Evolutionary conservation across 2,888 invertebrate genomes (phyloP), one percentile per base, ranked within the genome.

Genomic region (Hesperia comma): DNA sequence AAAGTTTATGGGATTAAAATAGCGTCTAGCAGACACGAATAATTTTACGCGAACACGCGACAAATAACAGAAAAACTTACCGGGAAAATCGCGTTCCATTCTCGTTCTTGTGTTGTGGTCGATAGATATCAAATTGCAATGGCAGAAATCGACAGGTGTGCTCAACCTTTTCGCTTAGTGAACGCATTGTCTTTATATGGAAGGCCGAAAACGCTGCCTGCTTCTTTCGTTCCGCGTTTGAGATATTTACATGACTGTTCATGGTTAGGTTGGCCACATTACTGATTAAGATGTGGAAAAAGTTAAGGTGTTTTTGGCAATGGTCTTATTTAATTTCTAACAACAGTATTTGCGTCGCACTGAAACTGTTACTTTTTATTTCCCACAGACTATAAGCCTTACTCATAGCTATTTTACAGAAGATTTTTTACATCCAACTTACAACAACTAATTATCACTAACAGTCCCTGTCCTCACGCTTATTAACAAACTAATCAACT

Each of bases 181-280:
- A 66, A 55, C 54, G 46, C 37, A 37, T 66, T 66, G 66, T 66
- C 53, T 64, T n/a, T 55, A n/a, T 58, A 55, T 54, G 54, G 66
- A 66, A 66, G 66, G 66, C 66, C 66, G 66, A 66, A 66, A 66
- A 43, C 54, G 66, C 58, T 66, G 66, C 60, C 54, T 19, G 54
- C 66, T 21, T 61, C 60, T 66, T 60, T 66, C 66, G 66, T 66
- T 66, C 66, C 66, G 60, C 66, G 37, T 66, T 66, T 66, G 37
- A 37, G 60, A 54, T 66, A 66, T 66, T 66, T 66, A 66, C 60
- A 66, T 66, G 66, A 46, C 54, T 66, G 60, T 66, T 66, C 19
- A 21, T 66, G 21, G 40, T n/a, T 60, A 54, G 54, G 54, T 43
- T 66, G 6, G 15, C 53, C 66, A 66, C 5, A 32, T 51, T 49